A percentile compares a stretch with the other conserved stretches of the same genome.
These are phyloP conservation scores for Odiellus spinosus DNA, from an alignment of 2,888 invertebrate species.

Conservation along the genomic window DNA sequence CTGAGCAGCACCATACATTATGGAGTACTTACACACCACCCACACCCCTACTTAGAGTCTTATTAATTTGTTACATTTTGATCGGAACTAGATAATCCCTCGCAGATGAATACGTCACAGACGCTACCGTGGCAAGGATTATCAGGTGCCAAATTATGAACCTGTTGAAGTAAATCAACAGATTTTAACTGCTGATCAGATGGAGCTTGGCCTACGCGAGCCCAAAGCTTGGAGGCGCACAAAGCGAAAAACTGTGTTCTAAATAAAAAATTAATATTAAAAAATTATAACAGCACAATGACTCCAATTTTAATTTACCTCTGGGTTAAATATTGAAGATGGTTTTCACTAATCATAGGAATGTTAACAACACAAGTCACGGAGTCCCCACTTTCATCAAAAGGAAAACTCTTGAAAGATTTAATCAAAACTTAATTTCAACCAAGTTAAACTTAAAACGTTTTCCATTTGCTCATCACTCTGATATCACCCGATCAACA, in stretches of 20 bases:
- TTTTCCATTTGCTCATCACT: too few species aligned
- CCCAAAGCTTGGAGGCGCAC: constrained; percentile 53
- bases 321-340: constrained; percentile 8
- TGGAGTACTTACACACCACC: too few species aligned
- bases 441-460: too few species aligned
- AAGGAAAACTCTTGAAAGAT: too few species aligned
- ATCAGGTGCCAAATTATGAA: constrained; percentile 49
- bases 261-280: too few species aligned
- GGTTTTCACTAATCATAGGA: constrained; percentile 11
- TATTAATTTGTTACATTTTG: constrained; percentile 21
- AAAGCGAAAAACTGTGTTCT: constrained; percentile 32
- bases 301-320: background rate
- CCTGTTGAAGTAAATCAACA: constrained; percentile 54
- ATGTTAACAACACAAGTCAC: constrained; percentile 7
- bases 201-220: constrained; percentile 42
- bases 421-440: too few species aligned
- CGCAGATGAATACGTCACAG: constrained; percentile 53
- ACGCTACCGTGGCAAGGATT: constrained; percentile 32
- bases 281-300: too few species aligned
- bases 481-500: too few species aligned
- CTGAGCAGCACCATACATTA: too few species aligned
- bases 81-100: constrained; percentile 27
- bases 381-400: too few species aligned
- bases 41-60: too few species aligned
- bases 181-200: constrained; percentile 43